These are phyloP conservation scores for Pristionchus pacificus DNA, from an alignment of 1,140 invertebrate genomes.

Conservation along the genomic window DNA sequence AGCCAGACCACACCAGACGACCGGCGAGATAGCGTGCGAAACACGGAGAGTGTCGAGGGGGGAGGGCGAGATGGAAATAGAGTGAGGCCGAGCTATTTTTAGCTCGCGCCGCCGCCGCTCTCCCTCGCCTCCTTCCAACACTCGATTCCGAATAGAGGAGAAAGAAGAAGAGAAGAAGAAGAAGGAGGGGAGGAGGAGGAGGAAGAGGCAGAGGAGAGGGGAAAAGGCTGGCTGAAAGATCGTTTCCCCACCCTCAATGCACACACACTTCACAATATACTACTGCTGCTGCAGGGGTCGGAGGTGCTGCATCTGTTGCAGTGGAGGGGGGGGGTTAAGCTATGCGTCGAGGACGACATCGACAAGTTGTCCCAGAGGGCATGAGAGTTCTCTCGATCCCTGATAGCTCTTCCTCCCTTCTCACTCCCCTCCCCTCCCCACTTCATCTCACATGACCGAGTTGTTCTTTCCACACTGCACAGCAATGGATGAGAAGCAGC, in stretches of 20 bases:
- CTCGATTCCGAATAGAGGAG: not conserved
- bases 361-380: no score
- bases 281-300: no score
- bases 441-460: not conserved
- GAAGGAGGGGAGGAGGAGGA: not conserved
- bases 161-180: not conserved
- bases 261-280: no score
- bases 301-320: no score
- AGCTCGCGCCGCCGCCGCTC: not conserved
- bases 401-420: slow-evolving; percentile 8
- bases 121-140: not conserved
- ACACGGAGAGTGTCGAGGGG: not conserved
- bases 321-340: no score
- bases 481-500: slow-evolving; percentile 2
- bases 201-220: not conserved
- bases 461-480: not conserved
- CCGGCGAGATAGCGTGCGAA: no score
- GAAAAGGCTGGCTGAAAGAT: no score
- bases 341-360: no score
- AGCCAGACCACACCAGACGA: no score
- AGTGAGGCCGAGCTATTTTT: not conserved
- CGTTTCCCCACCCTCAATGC: not conserved
- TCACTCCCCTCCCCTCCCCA: not conserved
- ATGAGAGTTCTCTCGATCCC: not conserved
- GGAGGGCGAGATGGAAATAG: not conserved